phyloP scores from a whole-genome alignment of 2,797 vertebrate genomes.

The Chrysolophus pictus region DNA sequence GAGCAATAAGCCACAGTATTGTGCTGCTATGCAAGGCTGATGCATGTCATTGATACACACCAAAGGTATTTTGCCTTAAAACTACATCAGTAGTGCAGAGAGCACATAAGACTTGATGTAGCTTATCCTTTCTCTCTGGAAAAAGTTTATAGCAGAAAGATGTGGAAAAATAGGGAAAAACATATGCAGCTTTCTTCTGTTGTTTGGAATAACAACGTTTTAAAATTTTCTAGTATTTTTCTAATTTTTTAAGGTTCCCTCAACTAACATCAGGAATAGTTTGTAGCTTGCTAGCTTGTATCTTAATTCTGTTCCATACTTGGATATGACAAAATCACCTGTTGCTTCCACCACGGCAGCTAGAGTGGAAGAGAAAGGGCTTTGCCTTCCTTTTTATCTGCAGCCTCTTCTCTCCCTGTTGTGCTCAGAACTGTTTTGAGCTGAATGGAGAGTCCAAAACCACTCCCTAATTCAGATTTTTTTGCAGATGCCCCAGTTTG shows the following conservation, averaged over 20 bases:
- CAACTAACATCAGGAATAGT: conserved; percentile 1
- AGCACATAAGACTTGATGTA: not conserved
- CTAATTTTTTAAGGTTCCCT: conserved; percentile 10
- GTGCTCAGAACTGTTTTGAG: not conserved
- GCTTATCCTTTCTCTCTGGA: conserved; percentile 24
- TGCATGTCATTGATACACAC: not conserved
- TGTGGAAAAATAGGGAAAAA: conserved; percentile 43
- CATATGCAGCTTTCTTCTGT: not conserved
- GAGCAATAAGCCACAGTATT: conserved; percentile 21
- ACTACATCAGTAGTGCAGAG: not conserved
- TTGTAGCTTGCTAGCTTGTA: not conserved
- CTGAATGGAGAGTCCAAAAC: not conserved
- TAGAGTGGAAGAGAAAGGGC: conserved; percentile 2
- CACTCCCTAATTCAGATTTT: not conserved
- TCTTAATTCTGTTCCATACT: conserved; percentile 11
- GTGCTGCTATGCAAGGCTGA: not conserved
- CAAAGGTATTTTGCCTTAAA: conserved; percentile 34
- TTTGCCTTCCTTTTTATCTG: not conserved
- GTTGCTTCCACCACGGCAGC: conserved; percentile 20
- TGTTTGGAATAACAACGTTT: not conserved
- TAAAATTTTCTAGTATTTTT: not conserved
- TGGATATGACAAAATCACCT: not conserved
- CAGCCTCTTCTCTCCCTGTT: not conserved
- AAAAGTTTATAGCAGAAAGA: not conserved
- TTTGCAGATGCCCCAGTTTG: not conserved